Evolutionary conservation across 1,140 invertebrate genomes (phyloP), one percentile per base, ranked within the genome.

Genomic region (Telenomus remus): DNA sequence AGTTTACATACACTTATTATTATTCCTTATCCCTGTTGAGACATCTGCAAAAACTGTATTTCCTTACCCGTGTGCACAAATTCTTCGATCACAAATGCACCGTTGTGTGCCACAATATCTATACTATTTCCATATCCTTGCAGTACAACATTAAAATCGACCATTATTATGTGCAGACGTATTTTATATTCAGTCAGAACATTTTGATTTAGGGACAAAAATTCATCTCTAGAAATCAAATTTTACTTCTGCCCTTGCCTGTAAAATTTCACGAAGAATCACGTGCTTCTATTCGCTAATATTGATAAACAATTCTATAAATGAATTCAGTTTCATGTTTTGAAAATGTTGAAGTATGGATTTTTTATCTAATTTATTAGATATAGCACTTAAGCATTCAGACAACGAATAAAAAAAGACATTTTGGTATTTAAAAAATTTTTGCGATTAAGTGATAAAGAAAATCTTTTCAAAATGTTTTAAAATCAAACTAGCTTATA

Each of bases 131-230:
- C 71, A 75, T 75, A 75, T 75, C 63, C 64, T 51, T 53, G 55
- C 63, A 75, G 64, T 63, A 68, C 59, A 68, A 75, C 14, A 59
- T n/a, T 50, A 19, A 43, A 68, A 64, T 63, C 57, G 13, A 35
- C 47, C 39, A 63, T 57, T 68, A 14, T 75, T 75, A 64, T 69
- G 59, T 75, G 57, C 59, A 69, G 64, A 55, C n/a, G 54, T 74
- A 50, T 68, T 66, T 54, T 74, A 60, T 74, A 68, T 63, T 53
- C 11, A 59, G 42, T 7, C 37, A 39, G 11, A 44, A 37, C n/a
- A 19, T 5, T 47, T 65, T 72, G 6, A 42, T 72, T 72, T 53
- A 37, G 19, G 2, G n/a, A 34, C 7, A 12, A n/a, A n/a, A 55
- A 9, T 43, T 61, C 60, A 27, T 27, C 19, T 27, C 19, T 27